Evolutionary conservation across 64 coral and sea anemone genomes (phyloP).

Genomic region (Montipora efflorescens): DNA sequence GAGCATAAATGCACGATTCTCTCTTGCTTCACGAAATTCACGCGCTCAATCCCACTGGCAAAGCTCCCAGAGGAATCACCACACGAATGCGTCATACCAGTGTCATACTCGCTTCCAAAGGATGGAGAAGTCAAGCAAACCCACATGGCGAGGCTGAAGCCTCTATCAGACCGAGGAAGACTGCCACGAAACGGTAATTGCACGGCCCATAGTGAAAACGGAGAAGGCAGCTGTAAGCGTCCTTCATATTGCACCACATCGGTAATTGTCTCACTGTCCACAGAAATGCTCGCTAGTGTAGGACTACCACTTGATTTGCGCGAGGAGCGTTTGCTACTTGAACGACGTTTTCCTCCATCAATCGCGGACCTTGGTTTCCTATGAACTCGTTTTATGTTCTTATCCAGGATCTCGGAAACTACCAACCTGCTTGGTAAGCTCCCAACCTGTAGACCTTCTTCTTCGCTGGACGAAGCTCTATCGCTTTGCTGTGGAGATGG

Average conservation of each 20-base stretch:
- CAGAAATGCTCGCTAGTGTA: background rate
- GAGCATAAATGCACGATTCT: conserved; percentile 65
- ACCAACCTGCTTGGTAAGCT: background rate
- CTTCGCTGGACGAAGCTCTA: conserved; percentile 46
- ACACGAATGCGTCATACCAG: background rate
- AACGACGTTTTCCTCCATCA: conserved; percentile 18
- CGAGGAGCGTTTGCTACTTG: background rate
- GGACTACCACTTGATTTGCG: background rate
- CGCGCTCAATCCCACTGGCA: background rate
- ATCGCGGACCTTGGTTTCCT: conserved; percentile 1
- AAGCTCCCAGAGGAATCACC: background rate
- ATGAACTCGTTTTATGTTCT: background rate
- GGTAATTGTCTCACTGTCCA: background rate
- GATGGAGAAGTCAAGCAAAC: conserved; percentile 12
- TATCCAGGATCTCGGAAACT: conserved; percentile 6
- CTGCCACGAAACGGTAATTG: conserved; percentile 63
- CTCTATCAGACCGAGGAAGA: conserved; percentile 23
- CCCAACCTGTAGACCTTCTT: conserved; percentile 1
- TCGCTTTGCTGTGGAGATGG: conserved; percentile 29
- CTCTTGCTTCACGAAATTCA: background rate
- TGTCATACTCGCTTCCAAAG: background rate
- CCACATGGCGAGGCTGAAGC: conserved; percentile 68
- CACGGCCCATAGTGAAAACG: conserved; percentile 48
- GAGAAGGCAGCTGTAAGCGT: conserved; percentile 33
- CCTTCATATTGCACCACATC: conserved; percentile 22